Conservation (phyloP, 2,797 vertebrate genomes). For the Momotus momota region DNA sequence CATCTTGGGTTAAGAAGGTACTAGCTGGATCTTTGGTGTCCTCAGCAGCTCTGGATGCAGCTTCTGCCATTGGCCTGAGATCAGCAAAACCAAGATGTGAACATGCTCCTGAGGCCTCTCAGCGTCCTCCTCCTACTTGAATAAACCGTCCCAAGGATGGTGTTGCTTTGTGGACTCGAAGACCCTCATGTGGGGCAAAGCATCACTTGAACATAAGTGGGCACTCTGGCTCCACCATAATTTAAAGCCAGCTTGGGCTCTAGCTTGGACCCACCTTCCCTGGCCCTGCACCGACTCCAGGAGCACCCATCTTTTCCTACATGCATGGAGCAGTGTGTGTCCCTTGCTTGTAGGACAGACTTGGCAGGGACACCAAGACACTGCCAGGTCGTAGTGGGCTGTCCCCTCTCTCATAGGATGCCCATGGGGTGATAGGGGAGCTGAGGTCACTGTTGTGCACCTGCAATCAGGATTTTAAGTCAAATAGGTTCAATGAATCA, state of each 20-base stretch:
- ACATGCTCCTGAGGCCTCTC: background rate
- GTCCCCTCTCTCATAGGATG: background rate
- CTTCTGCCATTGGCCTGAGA: background rate
- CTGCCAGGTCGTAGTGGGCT: background rate
- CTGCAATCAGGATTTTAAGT: background rate
- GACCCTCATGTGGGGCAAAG: accelerated
- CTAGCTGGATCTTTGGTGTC: background rate
- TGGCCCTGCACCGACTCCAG: accelerated
- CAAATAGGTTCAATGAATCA: background rate
- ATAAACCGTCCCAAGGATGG: background rate
- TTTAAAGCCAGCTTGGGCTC: background rate
- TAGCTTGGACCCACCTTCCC: background rate
- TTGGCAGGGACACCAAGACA: background rate
- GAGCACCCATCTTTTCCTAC: accelerated
- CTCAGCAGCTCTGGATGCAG: background rate
- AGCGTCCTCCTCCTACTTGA: background rate
- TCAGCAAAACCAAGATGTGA: accelerated
- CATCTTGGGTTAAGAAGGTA: background rate
- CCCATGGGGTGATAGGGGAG: background rate
- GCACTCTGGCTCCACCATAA: background rate
- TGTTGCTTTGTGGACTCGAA: background rate
- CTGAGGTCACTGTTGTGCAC: background rate
- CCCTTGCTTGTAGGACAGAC: background rate
- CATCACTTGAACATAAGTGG: background rate
- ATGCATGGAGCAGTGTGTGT: accelerated